phyloP scores from a whole-genome alignment of 2,888 invertebrate species.

The Aromia moschata region DNA sequence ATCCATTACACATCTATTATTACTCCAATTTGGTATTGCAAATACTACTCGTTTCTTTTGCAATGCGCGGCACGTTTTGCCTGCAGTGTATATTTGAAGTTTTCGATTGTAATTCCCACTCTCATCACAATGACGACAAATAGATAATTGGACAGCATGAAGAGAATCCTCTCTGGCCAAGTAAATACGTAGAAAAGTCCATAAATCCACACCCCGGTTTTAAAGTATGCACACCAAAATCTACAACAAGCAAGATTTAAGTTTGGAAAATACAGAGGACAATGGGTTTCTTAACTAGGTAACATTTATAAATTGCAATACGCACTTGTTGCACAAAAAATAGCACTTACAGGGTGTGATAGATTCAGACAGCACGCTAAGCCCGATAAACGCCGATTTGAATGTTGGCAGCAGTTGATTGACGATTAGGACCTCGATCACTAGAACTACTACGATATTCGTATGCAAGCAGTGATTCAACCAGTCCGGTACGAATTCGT shows the following conservation, averaged over 20 bases:
- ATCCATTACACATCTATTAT: too few relatives aligned
- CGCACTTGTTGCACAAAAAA: too few relatives aligned
- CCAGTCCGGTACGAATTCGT: slow-evolving; percentile 39
- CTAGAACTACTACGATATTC: slow-evolving; percentile 35
- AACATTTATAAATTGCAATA: too few relatives aligned
- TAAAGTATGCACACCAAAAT: slow-evolving; percentile 35
- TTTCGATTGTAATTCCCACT: slow-evolving; percentile 37
- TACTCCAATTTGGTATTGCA: too few relatives aligned
- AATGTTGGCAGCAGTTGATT: slow-evolving; percentile 39
- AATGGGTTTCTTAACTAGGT: too few relatives aligned
- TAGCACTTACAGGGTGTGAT: slow-evolving; percentile 39
- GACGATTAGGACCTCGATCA: slow-evolving; percentile 37
- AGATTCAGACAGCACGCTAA: slow-evolving; percentile 31
- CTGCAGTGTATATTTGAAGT: slow-evolving; percentile 27
- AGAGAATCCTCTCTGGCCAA: slow-evolving; percentile 39
- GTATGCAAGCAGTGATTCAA: slow-evolving; percentile 42
- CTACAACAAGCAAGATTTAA: slow-evolving; percentile 17
- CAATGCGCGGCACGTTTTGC: neutral
- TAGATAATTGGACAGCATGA: slow-evolving; percentile 32
- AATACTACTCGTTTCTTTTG: neutral
- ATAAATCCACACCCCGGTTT: slow-evolving; percentile 36
- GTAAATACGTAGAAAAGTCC: slow-evolving; percentile 37
- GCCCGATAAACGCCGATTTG: slow-evolving; percentile 36
- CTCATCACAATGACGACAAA: slow-evolving; percentile 32
- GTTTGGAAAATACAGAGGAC: neutral